Conservation (phyloP, 2,113 vertebrate genomes). For the Atrichornis clamosus region DNA sequence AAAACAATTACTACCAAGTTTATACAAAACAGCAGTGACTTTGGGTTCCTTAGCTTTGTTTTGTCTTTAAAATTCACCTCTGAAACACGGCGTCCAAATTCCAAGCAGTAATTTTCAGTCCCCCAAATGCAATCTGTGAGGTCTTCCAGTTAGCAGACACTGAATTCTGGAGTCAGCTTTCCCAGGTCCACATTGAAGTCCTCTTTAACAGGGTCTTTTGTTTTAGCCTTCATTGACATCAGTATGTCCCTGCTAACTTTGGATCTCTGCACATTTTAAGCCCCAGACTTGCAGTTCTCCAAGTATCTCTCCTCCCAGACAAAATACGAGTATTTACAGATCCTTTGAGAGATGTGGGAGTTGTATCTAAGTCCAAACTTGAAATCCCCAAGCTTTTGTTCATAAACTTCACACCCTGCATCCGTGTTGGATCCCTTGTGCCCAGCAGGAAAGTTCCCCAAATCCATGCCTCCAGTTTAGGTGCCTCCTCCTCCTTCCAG, state of each 20-base stretch:
- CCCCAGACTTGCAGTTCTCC: background rate
- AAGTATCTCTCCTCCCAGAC: background rate
- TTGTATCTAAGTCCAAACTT: background rate
- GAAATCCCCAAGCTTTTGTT: background rate
- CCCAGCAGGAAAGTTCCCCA: background rate
- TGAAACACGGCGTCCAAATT: background rate
- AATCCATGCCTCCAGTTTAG: background rate
- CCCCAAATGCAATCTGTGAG: background rate
- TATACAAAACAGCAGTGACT: background rate
- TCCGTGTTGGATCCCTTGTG: background rate
- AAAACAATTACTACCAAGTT: background rate
- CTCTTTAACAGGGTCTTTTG: background rate
- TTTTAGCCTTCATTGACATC: background rate
- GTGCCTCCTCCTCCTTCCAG: background rate
- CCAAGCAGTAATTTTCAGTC: background rate
- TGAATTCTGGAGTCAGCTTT: background rate
- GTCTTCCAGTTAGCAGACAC: background rate
- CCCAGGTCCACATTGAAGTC: background rate
- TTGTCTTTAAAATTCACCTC: background rate
- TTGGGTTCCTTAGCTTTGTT: background rate
- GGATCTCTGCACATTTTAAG: background rate
- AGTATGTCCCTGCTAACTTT: background rate
- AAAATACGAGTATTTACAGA: background rate
- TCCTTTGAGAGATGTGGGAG: background rate
- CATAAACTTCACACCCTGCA: background rate